Conservation (phyloP, 2,888 invertebrate genomes). For the Entomobrya multifasciata region DNA sequence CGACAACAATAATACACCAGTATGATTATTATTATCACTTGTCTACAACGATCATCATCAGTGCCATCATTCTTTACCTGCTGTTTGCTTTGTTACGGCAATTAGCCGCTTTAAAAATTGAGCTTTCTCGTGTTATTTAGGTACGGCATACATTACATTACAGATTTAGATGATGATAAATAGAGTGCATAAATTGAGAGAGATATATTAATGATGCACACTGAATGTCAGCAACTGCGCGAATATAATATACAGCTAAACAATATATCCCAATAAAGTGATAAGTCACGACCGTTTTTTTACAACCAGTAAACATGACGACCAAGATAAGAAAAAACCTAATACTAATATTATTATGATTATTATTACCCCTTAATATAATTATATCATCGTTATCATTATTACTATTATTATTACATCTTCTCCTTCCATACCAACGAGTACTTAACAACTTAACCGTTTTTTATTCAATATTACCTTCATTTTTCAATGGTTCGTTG, state of each 20-base stretch:
- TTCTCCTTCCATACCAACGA: background rate
- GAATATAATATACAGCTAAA: background rate
- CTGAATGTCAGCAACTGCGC: background rate
- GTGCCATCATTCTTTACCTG: background rate
- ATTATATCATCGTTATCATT: slow-evolving; percentile 27
- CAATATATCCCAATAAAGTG: slow-evolving; percentile 11
- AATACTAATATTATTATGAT: background rate
- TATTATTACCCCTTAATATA: background rate
- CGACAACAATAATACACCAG: slow-evolving; percentile 2
- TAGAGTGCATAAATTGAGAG: background rate
- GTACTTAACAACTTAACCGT: background rate
- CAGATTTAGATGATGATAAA: too few relatives aligned
- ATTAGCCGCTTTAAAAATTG: slow-evolving; percentile 45
- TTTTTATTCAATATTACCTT: too few relatives aligned
- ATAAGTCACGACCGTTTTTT: slow-evolving; percentile 35
- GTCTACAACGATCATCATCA: background rate
- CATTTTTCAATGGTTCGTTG: too few relatives aligned
- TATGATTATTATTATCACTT: background rate
- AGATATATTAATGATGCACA: background rate
- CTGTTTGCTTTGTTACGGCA: slow-evolving; percentile 19
- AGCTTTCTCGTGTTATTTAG: slow-evolving; percentile 28
- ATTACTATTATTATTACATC: slow-evolving; percentile 3
- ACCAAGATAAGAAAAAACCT: background rate
- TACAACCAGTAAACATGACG: background rate
- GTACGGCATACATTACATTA: background rate